Conservation (phyloP, 2,113 vertebrate genomes). For the Amazona vittata region DNA sequence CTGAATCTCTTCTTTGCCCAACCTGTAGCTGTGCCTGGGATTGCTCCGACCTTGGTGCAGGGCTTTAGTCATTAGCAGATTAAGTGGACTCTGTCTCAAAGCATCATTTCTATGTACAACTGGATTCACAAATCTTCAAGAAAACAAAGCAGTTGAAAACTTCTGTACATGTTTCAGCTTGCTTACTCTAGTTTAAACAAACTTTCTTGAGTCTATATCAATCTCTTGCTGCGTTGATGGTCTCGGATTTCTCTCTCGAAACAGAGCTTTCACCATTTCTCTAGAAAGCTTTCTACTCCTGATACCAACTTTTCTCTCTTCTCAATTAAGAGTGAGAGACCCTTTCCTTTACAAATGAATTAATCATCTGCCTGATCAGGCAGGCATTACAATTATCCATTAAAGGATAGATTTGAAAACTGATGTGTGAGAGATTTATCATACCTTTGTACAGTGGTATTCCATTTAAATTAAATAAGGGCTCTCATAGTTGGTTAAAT, state of each 20-base stretch:
- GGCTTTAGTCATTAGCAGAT: neutral
- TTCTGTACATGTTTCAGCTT: neutral
- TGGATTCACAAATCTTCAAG: neutral
- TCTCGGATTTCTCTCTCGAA: neutral
- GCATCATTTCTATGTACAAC: neutral
- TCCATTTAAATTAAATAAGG: neutral
- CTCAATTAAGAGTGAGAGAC: neutral
- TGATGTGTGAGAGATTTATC: neutral
- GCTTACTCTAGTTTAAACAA: neutral
- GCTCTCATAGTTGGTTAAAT: neutral
- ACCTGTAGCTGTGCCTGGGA: neutral
- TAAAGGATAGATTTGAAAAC: neutral
- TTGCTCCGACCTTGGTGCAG: neutral
- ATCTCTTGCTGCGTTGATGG: neutral
- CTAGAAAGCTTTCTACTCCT: neutral
- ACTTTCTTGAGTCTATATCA: neutral
- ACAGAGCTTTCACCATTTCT: accelerated
- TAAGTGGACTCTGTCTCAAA: neutral
- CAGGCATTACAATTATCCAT: neutral
- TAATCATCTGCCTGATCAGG: neutral
- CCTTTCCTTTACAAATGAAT: neutral
- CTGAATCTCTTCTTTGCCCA: neutral
- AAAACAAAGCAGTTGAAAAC: neutral
- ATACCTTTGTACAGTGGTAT: neutral
- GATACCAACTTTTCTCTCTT: neutral